These are phyloP conservation scores for Ophioninae sp. DNA, from an alignment of 2,888 invertebrate genomes.

Conservation along the genomic window DNA sequence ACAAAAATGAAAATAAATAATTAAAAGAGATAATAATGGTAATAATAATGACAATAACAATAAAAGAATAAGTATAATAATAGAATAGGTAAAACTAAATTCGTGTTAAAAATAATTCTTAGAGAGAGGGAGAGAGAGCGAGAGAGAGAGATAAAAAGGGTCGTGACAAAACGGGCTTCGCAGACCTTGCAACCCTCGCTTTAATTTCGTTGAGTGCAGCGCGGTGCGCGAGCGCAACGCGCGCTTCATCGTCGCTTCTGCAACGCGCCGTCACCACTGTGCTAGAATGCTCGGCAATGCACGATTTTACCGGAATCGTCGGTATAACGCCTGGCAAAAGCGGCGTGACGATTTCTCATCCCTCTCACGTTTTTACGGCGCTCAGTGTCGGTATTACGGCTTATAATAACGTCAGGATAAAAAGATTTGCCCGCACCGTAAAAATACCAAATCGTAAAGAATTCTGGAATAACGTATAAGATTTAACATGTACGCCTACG, in stretches of 20 bases:
- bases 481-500: too few species aligned
- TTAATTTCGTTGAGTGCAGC: slow-evolving; percentile 81
- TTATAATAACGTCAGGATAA: too few species aligned
- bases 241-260: slow-evolving; percentile 44
- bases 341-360: slow-evolving; percentile 41
- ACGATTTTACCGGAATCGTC: slow-evolving; percentile 33
- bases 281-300: background rate
- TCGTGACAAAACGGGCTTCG: slow-evolving; percentile 38
- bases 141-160: background rate
- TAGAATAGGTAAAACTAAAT: too few species aligned
- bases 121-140: too few species aligned
- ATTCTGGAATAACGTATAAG: too few species aligned
- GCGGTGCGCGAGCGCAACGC: slow-evolving; percentile 54
- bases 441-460: too few species aligned
- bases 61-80: too few species aligned
- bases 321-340: slow-evolving; percentile 28
- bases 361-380: slow-evolving; percentile 25
- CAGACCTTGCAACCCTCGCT: slow-evolving; percentile 67
- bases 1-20: too few species aligned
- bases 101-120: too few species aligned
- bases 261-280: slow-evolving; percentile 27
- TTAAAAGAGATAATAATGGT: too few species aligned
- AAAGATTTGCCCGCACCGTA: too few species aligned
- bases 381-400: slow-evolving; percentile 18
- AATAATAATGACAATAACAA: too few species aligned